Conservation (phyloP, 1,140 invertebrate species). For the Neodiprion lecontei region DNA sequence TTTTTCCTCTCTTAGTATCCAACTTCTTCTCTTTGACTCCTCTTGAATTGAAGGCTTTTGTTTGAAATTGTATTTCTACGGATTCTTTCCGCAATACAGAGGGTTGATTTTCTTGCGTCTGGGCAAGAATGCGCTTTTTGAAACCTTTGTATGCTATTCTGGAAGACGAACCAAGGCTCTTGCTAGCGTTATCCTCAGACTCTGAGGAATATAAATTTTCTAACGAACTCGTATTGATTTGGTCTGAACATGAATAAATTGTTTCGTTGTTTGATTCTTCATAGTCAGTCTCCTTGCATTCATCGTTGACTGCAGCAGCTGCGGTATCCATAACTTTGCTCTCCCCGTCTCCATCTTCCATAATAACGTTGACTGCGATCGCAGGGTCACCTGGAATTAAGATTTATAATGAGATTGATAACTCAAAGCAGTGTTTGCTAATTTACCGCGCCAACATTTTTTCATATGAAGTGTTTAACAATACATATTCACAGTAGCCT, state of each 20-base stretch:
- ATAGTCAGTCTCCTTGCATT: constrained; percentile 36
- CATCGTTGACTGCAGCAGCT: constrained; percentile 44
- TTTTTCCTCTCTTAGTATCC: constrained; percentile 52
- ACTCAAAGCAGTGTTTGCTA: neutral
- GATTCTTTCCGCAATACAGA: constrained; percentile 26
- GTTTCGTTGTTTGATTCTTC: constrained; percentile 32
- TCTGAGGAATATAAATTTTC: constrained; percentile 30
- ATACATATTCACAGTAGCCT: too few relatives aligned
- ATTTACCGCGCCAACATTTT: too few relatives aligned
- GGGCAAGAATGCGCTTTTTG: constrained; percentile 52
- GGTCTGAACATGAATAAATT: constrained; percentile 50
- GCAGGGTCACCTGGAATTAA: constrained; percentile 17
- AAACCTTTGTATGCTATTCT: constrained; percentile 50
- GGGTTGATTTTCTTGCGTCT: constrained; percentile 42
- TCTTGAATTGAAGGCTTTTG: constrained; percentile 14
- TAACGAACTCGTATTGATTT: constrained; percentile 46
- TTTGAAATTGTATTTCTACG: constrained; percentile 15
- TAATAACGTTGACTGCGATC: constrained; percentile 42
- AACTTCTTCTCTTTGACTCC: constrained; percentile 35
- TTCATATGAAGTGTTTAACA: too few relatives aligned
- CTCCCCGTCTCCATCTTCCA: constrained; percentile 61
- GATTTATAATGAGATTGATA: neutral
- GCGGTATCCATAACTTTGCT: constrained; percentile 48
- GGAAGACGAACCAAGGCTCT: constrained; percentile 25
- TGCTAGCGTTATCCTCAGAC: constrained; percentile 30